Evolutionary conservation across 2,113 vertebrate species (phyloP).

Genomic region (Holacanthus passer): DNA sequence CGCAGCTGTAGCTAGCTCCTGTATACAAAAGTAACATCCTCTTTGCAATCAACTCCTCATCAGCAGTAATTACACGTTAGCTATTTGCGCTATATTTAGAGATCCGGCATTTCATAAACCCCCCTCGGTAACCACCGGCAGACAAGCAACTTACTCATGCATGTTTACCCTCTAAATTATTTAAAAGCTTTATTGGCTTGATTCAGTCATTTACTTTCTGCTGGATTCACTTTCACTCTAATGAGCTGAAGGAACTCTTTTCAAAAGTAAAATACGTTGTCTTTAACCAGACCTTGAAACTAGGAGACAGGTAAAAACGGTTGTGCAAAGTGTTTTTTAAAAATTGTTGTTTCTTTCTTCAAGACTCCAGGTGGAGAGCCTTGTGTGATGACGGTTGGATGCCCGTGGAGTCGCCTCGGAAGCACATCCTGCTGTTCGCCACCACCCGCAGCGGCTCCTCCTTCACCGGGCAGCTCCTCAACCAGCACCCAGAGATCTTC

Average conservation of each 20-base stretch:
- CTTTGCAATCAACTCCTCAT: constrained; percentile 83
- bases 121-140: constrained; percentile 50
- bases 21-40: constrained; percentile 71
- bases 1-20: constrained; percentile 64
- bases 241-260: constrained; percentile 17
- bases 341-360: constrained; percentile 16
- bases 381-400: constrained; percentile 77
- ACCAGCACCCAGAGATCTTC: constrained; percentile 86
- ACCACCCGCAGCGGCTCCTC: constrained; percentile 88
- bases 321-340: constrained; percentile 1
- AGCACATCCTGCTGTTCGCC: constrained; percentile 86
- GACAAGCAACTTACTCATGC: constrained; percentile 65
- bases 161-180: constrained; percentile 73
- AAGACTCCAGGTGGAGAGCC: constrained; percentile 80
- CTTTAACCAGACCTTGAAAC: not conserved
- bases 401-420: constrained; percentile 61
- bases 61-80: constrained; percentile 82
- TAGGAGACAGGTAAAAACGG: not conserved
- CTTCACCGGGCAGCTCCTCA: constrained; percentile 88
- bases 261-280: not conserved
- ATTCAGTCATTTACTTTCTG: constrained; percentile 51
- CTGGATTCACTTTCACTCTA: constrained; percentile 32
- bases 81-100: constrained; percentile 80
- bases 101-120: constrained; percentile 71
- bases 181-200: constrained; percentile 66